Evolutionary conservation across 2,797 vertebrate species (phyloP).

Genomic region (Falco columbarius): DNA sequence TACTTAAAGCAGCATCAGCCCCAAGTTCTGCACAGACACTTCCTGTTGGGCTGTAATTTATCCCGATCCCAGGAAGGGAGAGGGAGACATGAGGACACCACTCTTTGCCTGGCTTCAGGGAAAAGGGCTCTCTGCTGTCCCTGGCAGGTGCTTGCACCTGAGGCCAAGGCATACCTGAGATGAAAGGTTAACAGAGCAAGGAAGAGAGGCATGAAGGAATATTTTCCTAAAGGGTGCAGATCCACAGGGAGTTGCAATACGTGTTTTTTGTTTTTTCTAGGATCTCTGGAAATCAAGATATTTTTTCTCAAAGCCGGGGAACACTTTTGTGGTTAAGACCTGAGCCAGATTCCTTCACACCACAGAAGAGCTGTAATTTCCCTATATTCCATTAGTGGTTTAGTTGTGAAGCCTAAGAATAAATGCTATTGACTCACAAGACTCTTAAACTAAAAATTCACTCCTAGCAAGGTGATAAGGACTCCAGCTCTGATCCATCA

Average conservation of each 20-base stretch:
- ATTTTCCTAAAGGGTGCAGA: not conserved
- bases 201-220: not conserved
- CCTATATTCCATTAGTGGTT: conserved; percentile 34
- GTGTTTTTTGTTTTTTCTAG: not conserved
- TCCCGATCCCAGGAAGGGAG: not conserved
- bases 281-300: not conserved
- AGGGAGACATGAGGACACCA: not conserved
- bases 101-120: not conserved
- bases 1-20: not conserved
- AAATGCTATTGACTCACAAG: conserved; percentile 19
- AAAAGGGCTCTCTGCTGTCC: not conserved
- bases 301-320: not conserved
- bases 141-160: not conserved
- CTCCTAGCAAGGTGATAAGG: conserved; percentile 25
- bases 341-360: not conserved
- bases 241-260: not conserved
- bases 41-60: not conserved
- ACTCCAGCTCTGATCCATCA: conserved; percentile 8
- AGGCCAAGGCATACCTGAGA: fast-evolving
- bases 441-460: not conserved
- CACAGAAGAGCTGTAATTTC: conserved; percentile 11
- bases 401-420: conserved; percentile 48
- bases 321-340: not conserved
- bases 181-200: not conserved
- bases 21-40: not conserved